Percentiles rank a stretch among this genome's conserved stretches.
Conservation (phyloP, 2,113 vertebrate species). For the Sylvietta virens region DNA sequence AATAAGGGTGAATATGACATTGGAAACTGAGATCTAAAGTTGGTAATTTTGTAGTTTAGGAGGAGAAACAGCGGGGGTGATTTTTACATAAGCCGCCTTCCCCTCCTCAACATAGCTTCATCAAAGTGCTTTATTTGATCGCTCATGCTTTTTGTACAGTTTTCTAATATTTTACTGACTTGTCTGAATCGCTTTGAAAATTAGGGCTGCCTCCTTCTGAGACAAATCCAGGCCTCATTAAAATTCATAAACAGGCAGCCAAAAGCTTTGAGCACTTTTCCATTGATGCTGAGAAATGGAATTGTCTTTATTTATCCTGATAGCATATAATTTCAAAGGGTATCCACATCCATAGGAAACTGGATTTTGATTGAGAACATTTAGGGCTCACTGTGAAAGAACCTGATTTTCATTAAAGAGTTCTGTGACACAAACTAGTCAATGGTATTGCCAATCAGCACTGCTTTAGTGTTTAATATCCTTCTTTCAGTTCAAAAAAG, state of each 20-base stretch:
- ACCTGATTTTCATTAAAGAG: background rate
- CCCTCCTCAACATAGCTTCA: background rate
- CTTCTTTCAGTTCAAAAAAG: background rate
- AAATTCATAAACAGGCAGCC: slow-evolving; percentile 51
- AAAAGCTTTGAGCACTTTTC: slow-evolving; percentile 37
- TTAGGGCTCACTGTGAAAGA: background rate
- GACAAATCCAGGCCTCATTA: slow-evolving; percentile 49
- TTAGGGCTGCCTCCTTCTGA: slow-evolving; percentile 38
- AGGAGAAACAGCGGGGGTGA: background rate
- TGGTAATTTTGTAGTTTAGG: slow-evolving; percentile 9
- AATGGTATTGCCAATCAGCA: background rate
- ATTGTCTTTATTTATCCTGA: slow-evolving; percentile 14
- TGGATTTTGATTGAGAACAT: slow-evolving; percentile 30
- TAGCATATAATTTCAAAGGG: slow-evolving; percentile 21
- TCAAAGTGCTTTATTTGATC: slow-evolving; percentile 51
- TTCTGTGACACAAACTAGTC: background rate
- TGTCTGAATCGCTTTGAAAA: slow-evolving; percentile 57
- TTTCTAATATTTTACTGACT: slow-evolving; percentile 57
- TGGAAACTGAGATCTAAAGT: background rate
- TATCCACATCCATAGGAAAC: background rate
- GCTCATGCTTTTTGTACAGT: slow-evolving; percentile 1
- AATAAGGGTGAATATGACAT: slow-evolving; percentile 4
- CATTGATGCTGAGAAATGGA: background rate
- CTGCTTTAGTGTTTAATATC: background rate
- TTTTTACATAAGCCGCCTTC: background rate